Conservation (phyloP, 2,797 vertebrate genomes). For the Cossypha heuglini region DNA sequence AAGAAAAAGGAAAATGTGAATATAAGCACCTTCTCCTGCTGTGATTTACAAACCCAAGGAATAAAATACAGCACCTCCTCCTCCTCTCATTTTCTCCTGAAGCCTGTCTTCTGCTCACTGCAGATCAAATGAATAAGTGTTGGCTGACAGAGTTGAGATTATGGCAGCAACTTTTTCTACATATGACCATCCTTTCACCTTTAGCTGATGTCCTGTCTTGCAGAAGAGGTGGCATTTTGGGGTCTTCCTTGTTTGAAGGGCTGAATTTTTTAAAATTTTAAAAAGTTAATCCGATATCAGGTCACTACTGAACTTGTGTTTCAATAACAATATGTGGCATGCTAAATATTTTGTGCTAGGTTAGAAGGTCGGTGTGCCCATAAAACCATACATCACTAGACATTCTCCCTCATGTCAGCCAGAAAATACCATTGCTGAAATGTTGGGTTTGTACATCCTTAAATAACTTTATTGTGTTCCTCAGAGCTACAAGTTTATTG, state of each 20-base stretch:
- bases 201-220: not conserved
- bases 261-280: not conserved
- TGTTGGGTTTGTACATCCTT: not conserved
- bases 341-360: not conserved
- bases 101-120: not conserved
- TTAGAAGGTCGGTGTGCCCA: not conserved
- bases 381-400: not conserved
- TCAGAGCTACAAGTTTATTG: not conserved
- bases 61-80: not conserved
- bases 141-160: not conserved
- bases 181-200: not conserved
- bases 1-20: not conserved
- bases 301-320: not conserved
- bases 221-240: constrained; percentile 30
- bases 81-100: not conserved
- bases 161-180: not conserved
- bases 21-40: not conserved
- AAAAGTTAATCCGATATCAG: not conserved
- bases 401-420: not conserved
- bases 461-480: not conserved
- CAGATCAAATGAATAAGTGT: not conserved
- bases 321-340: not conserved
- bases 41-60: not conserved
- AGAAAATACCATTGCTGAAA: not conserved
- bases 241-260: not conserved